Evolutionary conservation across 1,140 invertebrate genomes (phyloP).

Genomic region (Hestina assimilis): DNA sequence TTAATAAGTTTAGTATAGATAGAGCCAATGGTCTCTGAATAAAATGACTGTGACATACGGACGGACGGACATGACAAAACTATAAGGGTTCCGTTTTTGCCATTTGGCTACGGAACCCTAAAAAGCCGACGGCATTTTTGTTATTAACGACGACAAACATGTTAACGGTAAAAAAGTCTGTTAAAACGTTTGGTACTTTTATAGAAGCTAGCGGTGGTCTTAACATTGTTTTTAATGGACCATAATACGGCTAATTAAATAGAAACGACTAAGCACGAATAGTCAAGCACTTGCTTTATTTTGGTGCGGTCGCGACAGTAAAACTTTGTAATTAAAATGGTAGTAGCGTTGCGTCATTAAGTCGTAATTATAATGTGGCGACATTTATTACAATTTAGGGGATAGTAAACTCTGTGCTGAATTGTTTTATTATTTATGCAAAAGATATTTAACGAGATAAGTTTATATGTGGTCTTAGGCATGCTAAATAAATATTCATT

Average conservation of each 20-base stretch:
- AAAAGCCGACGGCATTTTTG: neutral
- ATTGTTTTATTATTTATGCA: neutral
- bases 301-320: slow-evolving; percentile 27
- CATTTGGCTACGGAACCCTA: neutral
- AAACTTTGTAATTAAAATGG: slow-evolving; percentile 33
- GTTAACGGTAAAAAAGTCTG: slow-evolving; percentile 34
- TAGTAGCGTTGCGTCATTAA: slow-evolving; percentile 20
- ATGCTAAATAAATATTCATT: no score
- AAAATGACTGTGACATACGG: no score
- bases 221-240: slow-evolving; percentile 70
- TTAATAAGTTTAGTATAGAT: no score
- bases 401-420: neutral
- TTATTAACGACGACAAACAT: slow-evolving; percentile 1
- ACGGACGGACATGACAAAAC: no score
- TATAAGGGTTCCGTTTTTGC: no score
- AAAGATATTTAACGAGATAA: neutral
- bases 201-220: slow-evolving; percentile 44
- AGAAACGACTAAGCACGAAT: slow-evolving; percentile 31
- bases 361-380: slow-evolving; percentile 16
- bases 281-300: slow-evolving; percentile 32
- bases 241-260: slow-evolving; percentile 60
- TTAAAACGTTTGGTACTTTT: slow-evolving; percentile 52
- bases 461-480: no score
- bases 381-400: slow-evolving; percentile 13
- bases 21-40: no score